Evolutionary conservation across 2,113 vertebrate species (phyloP).

Genomic region (Perccottus glenii): DNA sequence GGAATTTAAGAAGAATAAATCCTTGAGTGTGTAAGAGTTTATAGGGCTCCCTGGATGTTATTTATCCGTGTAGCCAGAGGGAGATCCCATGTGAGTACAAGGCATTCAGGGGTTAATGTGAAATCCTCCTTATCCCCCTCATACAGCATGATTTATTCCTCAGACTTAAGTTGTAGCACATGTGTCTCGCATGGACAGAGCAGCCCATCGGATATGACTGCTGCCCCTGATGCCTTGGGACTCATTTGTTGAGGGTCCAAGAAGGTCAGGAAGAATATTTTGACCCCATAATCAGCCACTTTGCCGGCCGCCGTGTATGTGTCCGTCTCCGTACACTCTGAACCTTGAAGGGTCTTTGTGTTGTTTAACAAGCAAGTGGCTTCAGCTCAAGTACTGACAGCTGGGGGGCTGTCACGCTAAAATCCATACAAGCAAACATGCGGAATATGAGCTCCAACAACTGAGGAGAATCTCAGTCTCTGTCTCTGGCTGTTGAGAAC

Average conservation of each 20-base stretch:
- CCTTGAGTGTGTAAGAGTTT: constrained; percentile 62
- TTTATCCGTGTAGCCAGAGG: constrained; percentile 71
- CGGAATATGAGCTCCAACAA: constrained; percentile 12
- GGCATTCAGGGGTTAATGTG: constrained; percentile 75
- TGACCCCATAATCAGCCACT: constrained; percentile 58
- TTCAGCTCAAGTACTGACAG: constrained; percentile 53
- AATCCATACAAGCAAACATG: constrained; percentile 15
- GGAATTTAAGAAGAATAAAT: constrained; percentile 67
- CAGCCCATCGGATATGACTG: constrained; percentile 71
- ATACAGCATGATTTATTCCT: constrained; percentile 77
- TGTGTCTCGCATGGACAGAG: constrained; percentile 71
- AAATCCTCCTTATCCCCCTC: constrained; percentile 76
- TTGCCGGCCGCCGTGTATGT: constrained; percentile 2
- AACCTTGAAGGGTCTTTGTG: constrained; percentile 35
- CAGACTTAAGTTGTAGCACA: constrained; percentile 77
- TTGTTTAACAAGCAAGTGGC: constrained; percentile 37
- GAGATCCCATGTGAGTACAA: constrained; percentile 72
- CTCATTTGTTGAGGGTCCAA: constrained; percentile 68
- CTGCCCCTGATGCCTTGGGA: constrained; percentile 62
- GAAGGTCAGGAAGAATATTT: constrained; percentile 49
- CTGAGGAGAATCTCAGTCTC: constrained; percentile 3
- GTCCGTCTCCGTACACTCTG: constrained; percentile 31
- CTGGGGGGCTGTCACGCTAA: constrained; percentile 47
- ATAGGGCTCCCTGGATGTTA: constrained; percentile 68
- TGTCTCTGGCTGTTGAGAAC: constrained; percentile 6